These are phyloP conservation scores for Crepidodera aurea DNA, from an alignment of 2,888 invertebrate species.

Conservation along the genomic window DNA sequence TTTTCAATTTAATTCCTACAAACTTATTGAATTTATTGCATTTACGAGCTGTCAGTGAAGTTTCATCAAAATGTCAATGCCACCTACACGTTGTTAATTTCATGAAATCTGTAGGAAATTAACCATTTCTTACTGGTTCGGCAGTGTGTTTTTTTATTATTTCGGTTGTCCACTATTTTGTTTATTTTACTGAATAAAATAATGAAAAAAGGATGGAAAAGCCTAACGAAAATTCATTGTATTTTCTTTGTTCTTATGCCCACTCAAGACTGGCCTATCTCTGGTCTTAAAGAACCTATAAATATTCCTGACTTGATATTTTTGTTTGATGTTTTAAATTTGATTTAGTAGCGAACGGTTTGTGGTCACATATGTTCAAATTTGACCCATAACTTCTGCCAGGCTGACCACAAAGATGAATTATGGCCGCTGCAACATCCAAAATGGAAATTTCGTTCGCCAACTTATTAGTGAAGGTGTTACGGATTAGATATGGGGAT, in stretches of 20 bases:
- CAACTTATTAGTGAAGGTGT: not conserved
- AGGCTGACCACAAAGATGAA: constrained; percentile 48
- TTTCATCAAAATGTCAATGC: too few relatives aligned
- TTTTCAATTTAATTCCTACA: too few relatives aligned
- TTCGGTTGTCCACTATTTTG: too few relatives aligned
- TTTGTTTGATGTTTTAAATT: constrained; percentile 43
- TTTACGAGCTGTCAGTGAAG: too few relatives aligned
- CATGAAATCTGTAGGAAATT: too few relatives aligned
- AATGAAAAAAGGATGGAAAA: too few relatives aligned
- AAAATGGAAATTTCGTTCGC: not conserved
- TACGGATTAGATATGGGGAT: not conserved
- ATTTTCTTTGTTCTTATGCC: too few relatives aligned
- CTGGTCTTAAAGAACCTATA: constrained; percentile 30
- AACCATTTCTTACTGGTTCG: too few relatives aligned
- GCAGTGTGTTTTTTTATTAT: too few relatives aligned
- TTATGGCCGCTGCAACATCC: not conserved
- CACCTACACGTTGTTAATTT: too few relatives aligned
- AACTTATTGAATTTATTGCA: too few relatives aligned
- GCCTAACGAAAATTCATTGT: not conserved
- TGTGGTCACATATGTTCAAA: constrained; percentile 52
- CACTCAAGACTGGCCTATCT: not conserved
- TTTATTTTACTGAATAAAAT: too few relatives aligned
- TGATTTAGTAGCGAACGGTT: constrained; percentile 34
- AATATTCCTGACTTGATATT: constrained; percentile 37
- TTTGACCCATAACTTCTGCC: constrained; percentile 52